phyloP scores from a whole-genome alignment of 2,888 invertebrate genomes.

The Hermaeophaga mercurialis region DNA sequence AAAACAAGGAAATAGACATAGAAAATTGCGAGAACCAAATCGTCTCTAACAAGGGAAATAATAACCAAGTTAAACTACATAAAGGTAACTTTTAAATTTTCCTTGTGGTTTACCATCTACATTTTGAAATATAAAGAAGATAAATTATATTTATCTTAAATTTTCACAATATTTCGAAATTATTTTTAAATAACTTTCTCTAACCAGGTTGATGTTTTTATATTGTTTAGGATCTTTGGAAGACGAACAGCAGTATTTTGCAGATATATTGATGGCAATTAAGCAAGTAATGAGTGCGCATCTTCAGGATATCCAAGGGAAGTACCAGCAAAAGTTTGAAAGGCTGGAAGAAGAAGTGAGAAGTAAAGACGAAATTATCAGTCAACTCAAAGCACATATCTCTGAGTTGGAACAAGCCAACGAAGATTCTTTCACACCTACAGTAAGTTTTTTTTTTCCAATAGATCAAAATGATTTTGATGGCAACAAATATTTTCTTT shows the following conservation, averaged over 20 bases:
- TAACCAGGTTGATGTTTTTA: background rate
- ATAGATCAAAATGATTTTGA: too few species aligned
- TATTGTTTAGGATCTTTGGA: constrained; percentile 63
- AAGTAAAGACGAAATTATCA: constrained; percentile 80
- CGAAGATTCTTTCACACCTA: constrained; percentile 54
- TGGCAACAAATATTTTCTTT: too few species aligned
- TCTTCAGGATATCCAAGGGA: constrained; percentile 71
- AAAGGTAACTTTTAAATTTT: constrained; percentile 58
- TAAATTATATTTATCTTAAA: too few species aligned
- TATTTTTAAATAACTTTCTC: too few species aligned
- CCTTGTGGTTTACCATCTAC: background rate
- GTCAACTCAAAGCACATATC: constrained; percentile 74
- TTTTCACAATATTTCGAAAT: too few species aligned
- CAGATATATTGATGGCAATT: constrained; percentile 76
- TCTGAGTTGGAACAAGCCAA: constrained; percentile 65
- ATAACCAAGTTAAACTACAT: constrained; percentile 65
- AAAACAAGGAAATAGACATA: constrained; percentile 62
- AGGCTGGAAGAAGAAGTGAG: constrained; percentile 81
- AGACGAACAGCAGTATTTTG: constrained; percentile 78
- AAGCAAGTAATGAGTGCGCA: constrained; percentile 81
- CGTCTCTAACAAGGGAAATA: constrained; percentile 64
- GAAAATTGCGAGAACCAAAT: constrained; percentile 64
- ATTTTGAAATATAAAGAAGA: too few species aligned
- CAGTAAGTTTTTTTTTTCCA: constrained; percentile 32
- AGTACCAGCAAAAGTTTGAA: constrained; percentile 74